These are phyloP conservation scores for Beaufortia kweichowensis DNA, from an alignment of 2,113 vertebrate genomes.

Conservation along the genomic window DNA sequence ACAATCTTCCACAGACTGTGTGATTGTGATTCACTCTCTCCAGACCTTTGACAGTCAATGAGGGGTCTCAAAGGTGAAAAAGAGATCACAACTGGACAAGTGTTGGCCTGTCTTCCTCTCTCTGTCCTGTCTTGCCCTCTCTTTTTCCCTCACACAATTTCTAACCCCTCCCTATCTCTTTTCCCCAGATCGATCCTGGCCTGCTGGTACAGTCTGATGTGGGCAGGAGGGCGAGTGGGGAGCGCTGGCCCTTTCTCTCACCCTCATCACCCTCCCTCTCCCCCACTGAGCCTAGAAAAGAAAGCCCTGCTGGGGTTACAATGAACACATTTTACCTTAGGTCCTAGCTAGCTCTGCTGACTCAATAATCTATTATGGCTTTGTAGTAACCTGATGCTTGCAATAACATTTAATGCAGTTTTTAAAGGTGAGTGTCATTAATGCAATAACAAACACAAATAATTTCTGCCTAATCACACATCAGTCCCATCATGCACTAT, in stretches of 20 bases:
- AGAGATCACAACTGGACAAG: conserved; percentile 69
- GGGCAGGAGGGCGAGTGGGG: conserved; percentile 74
- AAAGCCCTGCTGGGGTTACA: conserved; percentile 86
- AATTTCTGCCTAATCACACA: background rate
- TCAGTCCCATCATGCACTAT: background rate
- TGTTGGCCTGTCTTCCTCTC: conserved; percentile 34
- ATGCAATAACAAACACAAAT: background rate
- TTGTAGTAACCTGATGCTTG: conserved; percentile 75
- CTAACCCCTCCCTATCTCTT: conserved; percentile 73
- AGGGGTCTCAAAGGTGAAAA: conserved; percentile 76
- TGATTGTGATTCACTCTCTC: conserved; percentile 46
- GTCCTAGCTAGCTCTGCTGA: conserved; percentile 85
- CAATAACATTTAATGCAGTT: background rate
- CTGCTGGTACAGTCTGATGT: conserved; percentile 70
- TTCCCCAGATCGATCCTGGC: conserved; percentile 80
- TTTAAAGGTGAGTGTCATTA: background rate
- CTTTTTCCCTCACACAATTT: conserved; percentile 24
- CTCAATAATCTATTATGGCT: conserved; percentile 84
- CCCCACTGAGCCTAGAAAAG: conserved; percentile 66
- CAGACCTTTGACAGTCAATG: conserved; percentile 58
- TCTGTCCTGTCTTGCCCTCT: conserved; percentile 52
- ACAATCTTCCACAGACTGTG: conserved; percentile 15
- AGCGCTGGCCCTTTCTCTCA: conserved; percentile 79
- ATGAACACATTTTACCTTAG: conserved; percentile 86
- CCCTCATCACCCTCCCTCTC: conserved; percentile 70